phyloP scores from a whole-genome alignment of 2,888 invertebrate species.

The Nomada hirtipes region DNA sequence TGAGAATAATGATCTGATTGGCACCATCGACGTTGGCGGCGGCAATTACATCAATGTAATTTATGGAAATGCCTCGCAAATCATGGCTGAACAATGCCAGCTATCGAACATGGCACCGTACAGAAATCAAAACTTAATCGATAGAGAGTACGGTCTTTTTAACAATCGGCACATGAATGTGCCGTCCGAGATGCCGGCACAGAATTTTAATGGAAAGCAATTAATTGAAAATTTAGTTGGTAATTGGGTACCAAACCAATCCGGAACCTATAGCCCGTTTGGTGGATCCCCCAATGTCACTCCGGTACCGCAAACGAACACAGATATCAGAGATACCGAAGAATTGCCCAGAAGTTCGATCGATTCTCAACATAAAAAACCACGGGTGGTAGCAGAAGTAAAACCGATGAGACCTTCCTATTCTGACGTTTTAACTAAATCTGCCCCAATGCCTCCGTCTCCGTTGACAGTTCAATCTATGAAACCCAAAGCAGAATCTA shows the following conservation, averaged over 20 bases:
- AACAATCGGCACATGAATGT: conserved; percentile 76
- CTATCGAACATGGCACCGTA: conserved; percentile 76
- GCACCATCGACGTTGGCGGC: conserved; percentile 83
- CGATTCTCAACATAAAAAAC: conserved; percentile 85
- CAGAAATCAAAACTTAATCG: conserved; percentile 75
- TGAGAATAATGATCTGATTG: conserved; percentile 81
- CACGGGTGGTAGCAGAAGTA: conserved; percentile 92
- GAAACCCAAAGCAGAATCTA: conserved; percentile 82
- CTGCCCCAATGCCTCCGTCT: conserved; percentile 83
- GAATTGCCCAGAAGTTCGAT: conserved; percentile 74
- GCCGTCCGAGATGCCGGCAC: conserved; percentile 70
- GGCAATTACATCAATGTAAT: conserved; percentile 84
- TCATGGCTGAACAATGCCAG: conserved; percentile 81
- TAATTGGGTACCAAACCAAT: conserved; percentile 90
- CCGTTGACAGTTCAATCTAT: conserved; percentile 76
- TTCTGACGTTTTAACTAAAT: conserved; percentile 93
- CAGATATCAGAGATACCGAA: conserved; percentile 73
- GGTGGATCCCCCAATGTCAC: conserved; percentile 85
- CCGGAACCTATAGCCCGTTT: conserved; percentile 91
- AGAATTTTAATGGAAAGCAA: conserved; percentile 83
- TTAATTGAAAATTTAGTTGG: conserved; percentile 90
- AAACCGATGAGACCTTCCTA: conserved; percentile 95
- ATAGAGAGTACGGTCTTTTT: conserved; percentile 83
- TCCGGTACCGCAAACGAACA: conserved; percentile 74
- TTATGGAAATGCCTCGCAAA: conserved; percentile 81